Evolutionary conservation across 2,888 invertebrate genomes (phyloP).

Genomic region (Cosmia pyralina): DNA sequence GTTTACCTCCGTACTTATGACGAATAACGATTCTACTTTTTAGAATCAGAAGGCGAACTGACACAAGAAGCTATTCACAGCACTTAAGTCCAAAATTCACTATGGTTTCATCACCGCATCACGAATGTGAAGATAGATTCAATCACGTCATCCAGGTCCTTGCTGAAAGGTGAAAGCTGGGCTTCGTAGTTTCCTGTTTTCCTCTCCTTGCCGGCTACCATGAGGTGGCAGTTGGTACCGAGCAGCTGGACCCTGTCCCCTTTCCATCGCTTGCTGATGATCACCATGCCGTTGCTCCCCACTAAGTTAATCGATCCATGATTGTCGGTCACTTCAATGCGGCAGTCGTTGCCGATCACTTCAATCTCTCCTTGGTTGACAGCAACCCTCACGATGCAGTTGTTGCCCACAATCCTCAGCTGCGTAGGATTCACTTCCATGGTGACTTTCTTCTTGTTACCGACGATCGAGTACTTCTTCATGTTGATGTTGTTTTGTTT

Average conservation of each 20-base stretch:
- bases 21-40: slow-evolving; percentile 28
- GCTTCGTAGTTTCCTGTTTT: slow-evolving; percentile 79
- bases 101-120: slow-evolving; percentile 80
- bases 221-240: slow-evolving; percentile 79
- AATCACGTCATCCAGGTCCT: slow-evolving; percentile 86
- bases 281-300: slow-evolving; percentile 81
- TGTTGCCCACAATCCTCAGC: slow-evolving; percentile 85
- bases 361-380: slow-evolving; percentile 85
- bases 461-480: slow-evolving; percentile 86
- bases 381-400: slow-evolving; percentile 81
- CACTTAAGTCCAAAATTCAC: slow-evolving; percentile 64
- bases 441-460: slow-evolving; percentile 88
- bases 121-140: slow-evolving; percentile 87
- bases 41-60: slow-evolving; percentile 32
- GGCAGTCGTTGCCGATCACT: slow-evolving; percentile 86
- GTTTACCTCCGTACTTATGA: slow-evolving; percentile 21
- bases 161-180: slow-evolving; percentile 87
- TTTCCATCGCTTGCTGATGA: slow-evolving; percentile 78
- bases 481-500: slow-evolving; percentile 70
- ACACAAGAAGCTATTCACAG: slow-evolving; percentile 66
- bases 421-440: slow-evolving; percentile 83
- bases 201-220: slow-evolving; percentile 84
- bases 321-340: slow-evolving; percentile 82
- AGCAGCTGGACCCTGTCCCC: slow-evolving; percentile 83
- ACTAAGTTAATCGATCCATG: slow-evolving; percentile 82